Evolutionary conservation across 1,140 invertebrate genomes (phyloP).

Genomic region (Aleiodes sp.): DNA sequence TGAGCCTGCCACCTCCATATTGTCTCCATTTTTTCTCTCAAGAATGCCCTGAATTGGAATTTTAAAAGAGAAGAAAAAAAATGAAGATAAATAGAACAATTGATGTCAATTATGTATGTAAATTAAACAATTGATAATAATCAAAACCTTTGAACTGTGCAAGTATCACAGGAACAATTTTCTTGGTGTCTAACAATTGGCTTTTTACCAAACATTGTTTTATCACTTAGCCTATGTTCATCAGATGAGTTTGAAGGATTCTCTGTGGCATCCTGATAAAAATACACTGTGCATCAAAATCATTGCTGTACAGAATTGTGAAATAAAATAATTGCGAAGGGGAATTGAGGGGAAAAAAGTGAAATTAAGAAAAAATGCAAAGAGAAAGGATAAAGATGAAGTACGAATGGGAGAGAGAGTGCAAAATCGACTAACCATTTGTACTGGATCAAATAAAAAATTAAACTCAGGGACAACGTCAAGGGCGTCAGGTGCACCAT

Average conservation of each 20-base stretch:
- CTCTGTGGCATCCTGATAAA: constrained; percentile 6
- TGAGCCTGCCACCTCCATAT: constrained; percentile 66
- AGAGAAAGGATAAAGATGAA: constrained; percentile 5
- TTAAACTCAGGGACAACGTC: constrained; percentile 34
- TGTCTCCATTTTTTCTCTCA: constrained; percentile 65
- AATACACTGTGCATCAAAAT: constrained; percentile 17
- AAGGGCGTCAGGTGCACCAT: constrained; percentile 25
- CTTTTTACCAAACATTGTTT: constrained; percentile 7
- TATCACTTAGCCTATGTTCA: constrained; percentile 21
- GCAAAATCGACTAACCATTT: constrained; percentile 16
- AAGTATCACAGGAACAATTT: constrained; percentile 50
- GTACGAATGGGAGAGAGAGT: neutral
- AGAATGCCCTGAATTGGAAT: constrained; percentile 50
- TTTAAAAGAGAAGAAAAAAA: constrained; percentile 20
- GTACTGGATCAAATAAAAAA: neutral
- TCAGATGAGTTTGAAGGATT: neutral
- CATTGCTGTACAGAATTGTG: constrained; percentile 26
- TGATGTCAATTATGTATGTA: no score
- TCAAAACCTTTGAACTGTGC: constrained; percentile 52
- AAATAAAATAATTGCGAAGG: constrained; percentile 21
- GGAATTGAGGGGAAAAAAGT: no score
- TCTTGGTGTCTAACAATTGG: constrained; percentile 34
- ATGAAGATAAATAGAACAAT: constrained; percentile 8
- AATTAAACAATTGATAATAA: no score
- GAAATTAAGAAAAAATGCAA: neutral